Evolutionary conservation across 2,113 vertebrate genomes (phyloP).

Genomic region (Chionodraco myersi): DNA sequence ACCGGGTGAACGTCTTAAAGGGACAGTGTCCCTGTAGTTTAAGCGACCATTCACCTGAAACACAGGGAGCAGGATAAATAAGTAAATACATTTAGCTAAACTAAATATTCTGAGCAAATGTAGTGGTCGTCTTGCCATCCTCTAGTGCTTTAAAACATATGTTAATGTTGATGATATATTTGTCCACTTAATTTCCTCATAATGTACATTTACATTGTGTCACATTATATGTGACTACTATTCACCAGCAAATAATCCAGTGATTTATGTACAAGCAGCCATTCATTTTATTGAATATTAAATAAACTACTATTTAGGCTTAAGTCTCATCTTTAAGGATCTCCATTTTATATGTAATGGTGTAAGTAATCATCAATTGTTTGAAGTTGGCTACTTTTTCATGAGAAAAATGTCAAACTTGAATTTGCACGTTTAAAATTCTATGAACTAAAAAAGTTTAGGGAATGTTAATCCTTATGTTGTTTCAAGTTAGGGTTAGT

Average conservation of each 20-base stretch:
- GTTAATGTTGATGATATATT: neutral
- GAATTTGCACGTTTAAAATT: no score
- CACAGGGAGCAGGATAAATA: neutral
- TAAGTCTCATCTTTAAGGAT: neutral
- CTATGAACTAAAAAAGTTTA: no score
- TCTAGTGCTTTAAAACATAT: neutral
- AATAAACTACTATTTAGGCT: no score
- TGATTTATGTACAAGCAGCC: neutral
- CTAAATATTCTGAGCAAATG: neutral
- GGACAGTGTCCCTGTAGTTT: constrained; percentile 14
- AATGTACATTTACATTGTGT: neutral
- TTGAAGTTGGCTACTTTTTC: no score
- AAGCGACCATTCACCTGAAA: constrained; percentile 27
- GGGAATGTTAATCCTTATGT: no score
- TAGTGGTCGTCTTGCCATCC: neutral
- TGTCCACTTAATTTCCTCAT: neutral
- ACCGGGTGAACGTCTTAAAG: constrained; percentile 71
- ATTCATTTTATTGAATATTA: neutral
- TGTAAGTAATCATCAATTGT: neutral
- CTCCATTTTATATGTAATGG: neutral
- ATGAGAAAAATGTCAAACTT: no score
- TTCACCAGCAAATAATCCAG: neutral
- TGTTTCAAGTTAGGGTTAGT: no score
- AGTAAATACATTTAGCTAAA: neutral
- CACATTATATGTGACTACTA: neutral